Base-by-base conservation (phyloP, 2,113 vertebrate genomes). In the Oreotrochilus melanogaster region DNA sequence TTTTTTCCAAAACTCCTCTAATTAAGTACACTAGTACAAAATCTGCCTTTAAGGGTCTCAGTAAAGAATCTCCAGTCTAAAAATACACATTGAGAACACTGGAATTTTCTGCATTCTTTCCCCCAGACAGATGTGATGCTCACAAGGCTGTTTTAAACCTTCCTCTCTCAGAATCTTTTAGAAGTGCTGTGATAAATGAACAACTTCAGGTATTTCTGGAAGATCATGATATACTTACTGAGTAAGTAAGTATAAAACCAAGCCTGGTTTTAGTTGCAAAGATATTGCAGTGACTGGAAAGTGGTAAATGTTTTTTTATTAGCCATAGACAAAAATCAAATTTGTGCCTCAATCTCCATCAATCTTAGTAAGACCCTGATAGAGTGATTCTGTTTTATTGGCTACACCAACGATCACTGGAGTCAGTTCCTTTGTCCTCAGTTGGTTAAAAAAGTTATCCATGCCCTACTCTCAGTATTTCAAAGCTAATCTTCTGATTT, bases 301-400 rank as follows among this genome's bases (percentile, higher is more conserved):
- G 78, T 65, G 84, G 95, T 87, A 93, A 95, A 93, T 92, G 86
- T 57, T 95, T 96, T 97, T 96, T 96, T 95, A 97, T 97, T 97
- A 96, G 62, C 90, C 88, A 92, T 76, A 95, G 96, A 97, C 95
- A 96, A 97, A 95, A 97, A 97, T 95, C 92, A 95, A 82, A 97
- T 97, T 95, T 97, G 94, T 84, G 86, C 64, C 86, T 95, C 93
- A 61, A 58, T 95, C 78, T 93, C 93, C 86, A 94, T 97, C 96
- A 92, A 93, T 97, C 94, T 96, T 93, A 72, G 76, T 92, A 94
- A 96, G 92, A 65, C 72, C 91, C 53, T 69, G 86, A 92, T 83
- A 50, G 71, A 81, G 74, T 31, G 83, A 86, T 92, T 30, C 65
- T 81, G 14, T 79, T 97, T 95, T 96, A 97, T 91, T 95, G 97